phyloP scores from a whole-genome alignment of 1,140 invertebrate species.

The Drosophila littoralis region DNA sequence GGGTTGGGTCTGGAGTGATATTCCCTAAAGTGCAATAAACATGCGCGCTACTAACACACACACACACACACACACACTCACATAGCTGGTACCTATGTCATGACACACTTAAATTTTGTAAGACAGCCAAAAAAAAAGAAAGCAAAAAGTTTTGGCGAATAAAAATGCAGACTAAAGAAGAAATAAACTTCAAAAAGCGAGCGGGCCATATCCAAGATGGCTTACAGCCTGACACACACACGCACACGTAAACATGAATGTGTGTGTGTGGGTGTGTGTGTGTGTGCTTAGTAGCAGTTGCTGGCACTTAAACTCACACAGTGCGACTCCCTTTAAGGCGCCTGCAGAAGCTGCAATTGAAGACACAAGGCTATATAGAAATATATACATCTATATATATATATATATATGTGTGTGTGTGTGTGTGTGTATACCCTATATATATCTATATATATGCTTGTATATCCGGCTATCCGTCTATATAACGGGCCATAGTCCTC shows the following conservation, averaged over 20 bases:
- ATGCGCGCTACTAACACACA: conserved; percentile 70
- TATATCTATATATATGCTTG: conserved; percentile 11
- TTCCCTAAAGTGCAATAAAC: conserved; percentile 83
- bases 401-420: background rate
- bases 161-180: conserved; percentile 57
- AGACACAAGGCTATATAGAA: conserved; percentile 13
- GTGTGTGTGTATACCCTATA: conserved; percentile 8
- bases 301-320: conserved; percentile 46
- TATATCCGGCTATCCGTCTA: conserved; percentile 33
- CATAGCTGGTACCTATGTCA: conserved; percentile 51
- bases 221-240: conserved; percentile 43
- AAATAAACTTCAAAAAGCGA: conserved; percentile 67
- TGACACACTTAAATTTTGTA: conserved; percentile 66
- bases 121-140: conserved; percentile 31
- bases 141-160: conserved; percentile 33
- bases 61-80: conserved; percentile 48
- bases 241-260: background rate
- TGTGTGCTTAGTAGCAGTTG: conserved; percentile 42
- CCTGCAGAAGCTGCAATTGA: conserved; percentile 27
- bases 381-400: conserved; percentile 14
- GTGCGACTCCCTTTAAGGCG: conserved; percentile 30
- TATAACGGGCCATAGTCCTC: conserved; percentile 38
- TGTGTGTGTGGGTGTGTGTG: conserved; percentile 41
- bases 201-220: conserved; percentile 49
- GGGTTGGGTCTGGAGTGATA: conserved; percentile 48